These are phyloP conservation scores for Spilogale gracilis DNA, from an alignment of 2,113 vertebrate species.

Conservation along the genomic window DNA sequence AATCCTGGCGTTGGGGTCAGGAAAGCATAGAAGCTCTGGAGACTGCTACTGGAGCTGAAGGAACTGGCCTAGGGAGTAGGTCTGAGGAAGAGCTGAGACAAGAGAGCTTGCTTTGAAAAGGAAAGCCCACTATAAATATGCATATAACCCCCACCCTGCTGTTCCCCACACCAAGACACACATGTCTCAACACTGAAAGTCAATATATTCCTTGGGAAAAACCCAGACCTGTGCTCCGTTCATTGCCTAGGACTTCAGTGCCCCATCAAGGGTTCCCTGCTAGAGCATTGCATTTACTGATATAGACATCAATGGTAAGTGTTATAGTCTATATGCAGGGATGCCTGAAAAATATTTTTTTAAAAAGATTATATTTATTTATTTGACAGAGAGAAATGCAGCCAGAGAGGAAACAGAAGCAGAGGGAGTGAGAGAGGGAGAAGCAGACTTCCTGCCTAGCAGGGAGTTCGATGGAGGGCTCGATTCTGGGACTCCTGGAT, in stretches of 20 bases:
- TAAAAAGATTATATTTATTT: no score
- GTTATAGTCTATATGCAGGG: neutral
- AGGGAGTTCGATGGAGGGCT: no score
- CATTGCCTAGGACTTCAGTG: neutral
- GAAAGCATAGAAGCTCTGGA: neutral
- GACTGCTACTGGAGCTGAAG: fast-evolving
- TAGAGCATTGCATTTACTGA: neutral
- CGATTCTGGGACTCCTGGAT: no score
- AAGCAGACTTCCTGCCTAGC: no score
- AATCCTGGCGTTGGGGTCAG: fast-evolving
- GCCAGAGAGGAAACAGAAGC: no score
- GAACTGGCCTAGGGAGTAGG: fast-evolving
- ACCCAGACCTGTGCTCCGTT: neutral
- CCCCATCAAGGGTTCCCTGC: fast-evolving
- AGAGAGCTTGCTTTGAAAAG: neutral
- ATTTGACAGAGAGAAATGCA: no score
- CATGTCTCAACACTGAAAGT: no score
- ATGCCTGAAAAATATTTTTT: neutral
- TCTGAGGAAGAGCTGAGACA: neutral
- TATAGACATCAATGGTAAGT: neutral
- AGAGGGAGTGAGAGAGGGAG: no score
- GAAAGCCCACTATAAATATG: no score
- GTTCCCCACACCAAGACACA: no score
- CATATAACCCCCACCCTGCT: no score
- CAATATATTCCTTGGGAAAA: neutral